Evolutionary conservation across 2,797 vertebrate genomes (phyloP), one percentile per base, ranked within the genome.

Genomic region (Scyliorhinus canicula): DNA sequence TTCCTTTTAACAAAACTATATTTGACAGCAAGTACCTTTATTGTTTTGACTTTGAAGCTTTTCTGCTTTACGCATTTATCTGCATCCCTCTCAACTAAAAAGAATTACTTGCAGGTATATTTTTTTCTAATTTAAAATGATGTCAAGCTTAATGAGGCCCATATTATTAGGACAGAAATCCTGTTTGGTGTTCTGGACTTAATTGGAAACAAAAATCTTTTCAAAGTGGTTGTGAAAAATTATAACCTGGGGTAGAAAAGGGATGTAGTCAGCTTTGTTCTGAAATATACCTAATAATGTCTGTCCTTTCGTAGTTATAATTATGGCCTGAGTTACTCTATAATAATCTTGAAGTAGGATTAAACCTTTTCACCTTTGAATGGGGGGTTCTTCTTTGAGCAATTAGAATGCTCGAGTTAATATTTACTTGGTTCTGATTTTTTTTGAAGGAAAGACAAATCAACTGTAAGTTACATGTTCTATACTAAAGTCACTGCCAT

Each of bases 281-380:
- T 35, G 67, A 94, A 94, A 47, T 94, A 94, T 94, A 94, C 71
- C 47, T 74, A 94, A 94, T 74, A 74, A 94, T 94, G 93, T 94
- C 93, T 74, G 67, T 94, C 93, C 93, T 94, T 94, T 74, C 50
- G 12, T 67, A 94, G 28, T 74, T 74, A 94, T 94, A 94, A 94
- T 94, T 94, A 94, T 94, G 93, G 93, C 93, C 93, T 74, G 93
- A 52, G 93, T 94, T 71, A 94, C 67, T 94, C 65, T 94, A 94
- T 94, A 94, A 94, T 94, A 94, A 94, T 94, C 93, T 94, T 94
- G 93, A 94, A 94, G 93, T 69, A 94, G 74, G 67, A 94, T 94
- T 94, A 94, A 94, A 94, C 67, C 65, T 69, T n/a, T 74, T 94
- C 93, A 94, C 93, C 93, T 94, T 94, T 52, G 44, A 94, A 52